Base-by-base conservation (phyloP, 2,888 invertebrate species). In the Sminthurides aquaticus region DNA sequence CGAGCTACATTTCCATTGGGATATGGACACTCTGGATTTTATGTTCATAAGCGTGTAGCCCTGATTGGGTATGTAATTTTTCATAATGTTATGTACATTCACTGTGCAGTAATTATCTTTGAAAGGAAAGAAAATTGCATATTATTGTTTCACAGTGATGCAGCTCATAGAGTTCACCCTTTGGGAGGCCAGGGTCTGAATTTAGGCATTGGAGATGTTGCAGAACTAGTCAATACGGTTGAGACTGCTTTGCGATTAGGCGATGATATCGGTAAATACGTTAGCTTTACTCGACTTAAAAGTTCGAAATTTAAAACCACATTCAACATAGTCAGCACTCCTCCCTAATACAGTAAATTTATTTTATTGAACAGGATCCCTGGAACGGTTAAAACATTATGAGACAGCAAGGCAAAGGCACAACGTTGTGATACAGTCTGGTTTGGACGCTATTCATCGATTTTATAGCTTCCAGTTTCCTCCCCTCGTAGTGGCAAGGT, bases 181-280 rank as follows among this genome's bases (percentile, higher is more conserved):
- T 79, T 99, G 71, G 98, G 98, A 48, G 98, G 98, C 0, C 97
- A 97, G 80, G 99, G 99, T 5, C 93, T 97, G 0, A 99, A 99
- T 81, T 82, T 99, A 55, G 99, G 99, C 1, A 95, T 98, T 78
- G 92, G 93, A 5, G 99, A 99, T 80, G 87, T 95, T 0, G 80
- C 82, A 29, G 84, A 85, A 71, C 81, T 99, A n/a, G 84, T 86
- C 0, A 80, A 86, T 57, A 77, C 86, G 18, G 79, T 99, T 20
- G 83, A 87, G 0, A 83, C 88, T 25, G 86, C 89, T 0, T 81
- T 86, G 0, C 85, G 86, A 76, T 81, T 84, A 65, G 98, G 98
- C 1, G 82, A 85, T 61, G 84, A 86, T 75, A 79, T 94, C 59
- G 85, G 89, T 87, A 79, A 28, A 54, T 11, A 11, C 8, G n/a